phyloP scores from a whole-genome alignment of 2,113 vertebrate species.

The Furnarius figulus region DNA sequence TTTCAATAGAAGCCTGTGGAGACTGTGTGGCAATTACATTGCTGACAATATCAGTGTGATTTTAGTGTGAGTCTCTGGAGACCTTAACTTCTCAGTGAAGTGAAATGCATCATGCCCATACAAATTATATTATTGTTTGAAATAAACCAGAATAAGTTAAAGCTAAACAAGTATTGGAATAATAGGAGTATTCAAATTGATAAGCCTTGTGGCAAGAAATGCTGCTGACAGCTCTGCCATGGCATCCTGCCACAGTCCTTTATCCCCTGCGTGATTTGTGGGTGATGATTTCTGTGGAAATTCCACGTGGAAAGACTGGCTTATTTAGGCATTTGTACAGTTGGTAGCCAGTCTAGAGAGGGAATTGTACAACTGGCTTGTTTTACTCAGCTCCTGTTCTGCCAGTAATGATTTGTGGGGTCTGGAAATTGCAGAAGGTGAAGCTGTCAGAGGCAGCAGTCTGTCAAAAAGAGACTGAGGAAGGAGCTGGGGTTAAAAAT shows the following conservation, averaged over 20 bases:
- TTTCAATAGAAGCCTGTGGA: constrained; percentile 66
- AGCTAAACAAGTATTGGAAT: neutral
- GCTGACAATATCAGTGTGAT: constrained; percentile 61
- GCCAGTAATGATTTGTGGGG: neutral
- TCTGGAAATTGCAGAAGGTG: neutral
- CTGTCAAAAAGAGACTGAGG: neutral
- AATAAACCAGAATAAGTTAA: constrained; percentile 29
- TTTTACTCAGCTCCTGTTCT: neutral
- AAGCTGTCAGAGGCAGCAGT: neutral
- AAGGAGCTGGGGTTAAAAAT: neutral
- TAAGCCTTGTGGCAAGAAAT: neutral
- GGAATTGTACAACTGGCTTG: neutral
- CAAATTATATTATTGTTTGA: constrained; percentile 55
- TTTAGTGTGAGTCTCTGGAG: constrained; percentile 44
- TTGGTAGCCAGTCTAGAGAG: neutral
- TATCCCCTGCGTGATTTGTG: rapidly evolving
- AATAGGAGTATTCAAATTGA: neutral
- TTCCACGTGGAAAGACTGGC: neutral
- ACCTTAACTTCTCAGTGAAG: constrained; percentile 40
- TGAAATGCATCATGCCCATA: constrained; percentile 41
- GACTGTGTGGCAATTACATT: constrained; percentile 62
- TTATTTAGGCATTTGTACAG: neutral
- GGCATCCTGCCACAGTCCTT: neutral
- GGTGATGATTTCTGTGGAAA: neutral
- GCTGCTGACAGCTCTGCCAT: neutral